These are phyloP conservation scores for Choreutis nemorana DNA, from an alignment of 2,888 invertebrate species.

Conservation along the genomic window DNA sequence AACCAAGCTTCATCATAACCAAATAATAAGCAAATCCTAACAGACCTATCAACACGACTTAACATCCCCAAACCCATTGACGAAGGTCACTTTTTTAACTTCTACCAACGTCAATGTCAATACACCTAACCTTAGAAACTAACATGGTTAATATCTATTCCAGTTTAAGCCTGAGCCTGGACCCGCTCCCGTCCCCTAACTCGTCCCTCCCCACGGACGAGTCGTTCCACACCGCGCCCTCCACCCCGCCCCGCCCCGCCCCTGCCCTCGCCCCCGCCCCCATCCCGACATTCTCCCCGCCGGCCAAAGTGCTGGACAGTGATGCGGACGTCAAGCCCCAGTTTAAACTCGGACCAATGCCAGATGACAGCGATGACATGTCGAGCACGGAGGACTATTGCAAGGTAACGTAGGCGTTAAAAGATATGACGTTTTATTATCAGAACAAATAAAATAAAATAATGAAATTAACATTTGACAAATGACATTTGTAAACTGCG, in stretches of 20 bases:
- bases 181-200: constrained; percentile 57
- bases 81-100: no score
- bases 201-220: constrained; percentile 65
- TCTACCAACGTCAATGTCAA: no score
- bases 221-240: constrained; percentile 74
- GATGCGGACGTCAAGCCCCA: constrained; percentile 19
- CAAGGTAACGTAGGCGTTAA: constrained; percentile 29
- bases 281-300: constrained; percentile 9
- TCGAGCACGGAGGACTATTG: constrained; percentile 69
- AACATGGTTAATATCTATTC: no score
- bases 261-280: constrained; percentile 18
- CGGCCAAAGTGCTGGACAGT: constrained; percentile 7
- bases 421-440: constrained; percentile 2
- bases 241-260: constrained; percentile 17
- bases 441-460: neutral
- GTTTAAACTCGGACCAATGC: constrained; percentile 42
- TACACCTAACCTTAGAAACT: no score
- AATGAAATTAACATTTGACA: neutral
- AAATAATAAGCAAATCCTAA: no score
- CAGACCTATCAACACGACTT: no score
- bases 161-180: constrained; percentile 75
- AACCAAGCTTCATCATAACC: no score
- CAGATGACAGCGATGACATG: constrained; percentile 67
- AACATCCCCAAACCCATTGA: no score
- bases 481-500: neutral